Base-by-base conservation (phyloP, 2,888 invertebrate genomes). In the Glaucopsyche alexis region DNA sequence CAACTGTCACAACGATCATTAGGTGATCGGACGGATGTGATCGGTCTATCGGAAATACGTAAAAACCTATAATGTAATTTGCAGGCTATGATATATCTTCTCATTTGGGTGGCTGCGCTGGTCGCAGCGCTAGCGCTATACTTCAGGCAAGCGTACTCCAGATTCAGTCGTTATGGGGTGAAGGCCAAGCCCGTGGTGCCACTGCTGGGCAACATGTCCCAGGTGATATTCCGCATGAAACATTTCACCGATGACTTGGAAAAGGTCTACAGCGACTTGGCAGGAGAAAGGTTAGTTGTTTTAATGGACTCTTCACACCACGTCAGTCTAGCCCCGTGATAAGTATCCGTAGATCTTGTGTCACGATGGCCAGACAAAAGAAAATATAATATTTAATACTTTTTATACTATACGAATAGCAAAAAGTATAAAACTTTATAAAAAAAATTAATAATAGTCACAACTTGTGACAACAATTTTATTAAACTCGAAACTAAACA, bases 121-220 rank as follows among this genome's bases (percentile, higher is more conserved):
- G 11, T 81, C 7, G 79, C 79, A 0, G 82, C 81, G 0, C 5
- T 83, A 3, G 65, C 75, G 47, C 73, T 86, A 40, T 87, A 85
- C 77, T 76, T 82, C 64, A 78, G 79, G 0, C 79, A 80, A 50
- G 45, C 76, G 0, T 85, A 84, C 77, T 82, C 86, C 9, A 80
- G 77, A 72, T 86, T 87, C 76, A 77, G 77, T 9, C 76, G 75
- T 1, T 19, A 76, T 74, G 88, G 86, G 0, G 82, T 90, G 19
- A 87, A 86, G 75, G 76, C 80, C 52, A 65, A 81, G 0, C 76
- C 74, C 9, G 80, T 84, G 0, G 2, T 86, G 0, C 87, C 88
- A 0, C 2, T 85, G 0, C 1, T 88, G 2, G 89, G 89, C 0
- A 85, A 87, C 75, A 84, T 88, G 83, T 16, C 73, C 0, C 74